These are phyloP conservation scores for Trachurus trachurus DNA, from an alignment of 2,797 vertebrate species.

Conservation along the genomic window DNA sequence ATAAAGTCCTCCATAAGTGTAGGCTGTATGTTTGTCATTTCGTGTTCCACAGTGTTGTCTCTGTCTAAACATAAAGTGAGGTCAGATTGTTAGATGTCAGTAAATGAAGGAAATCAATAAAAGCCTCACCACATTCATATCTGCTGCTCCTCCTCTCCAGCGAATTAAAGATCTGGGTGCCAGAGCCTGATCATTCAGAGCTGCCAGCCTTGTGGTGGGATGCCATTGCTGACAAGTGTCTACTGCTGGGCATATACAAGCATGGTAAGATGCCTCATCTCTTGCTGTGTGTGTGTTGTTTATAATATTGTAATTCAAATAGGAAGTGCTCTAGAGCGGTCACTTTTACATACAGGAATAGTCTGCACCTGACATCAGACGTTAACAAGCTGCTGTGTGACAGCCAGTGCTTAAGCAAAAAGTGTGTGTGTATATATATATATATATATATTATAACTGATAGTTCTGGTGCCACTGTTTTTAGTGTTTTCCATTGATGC, in stretches of 20 bases:
- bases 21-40: not conserved
- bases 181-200: slow-evolving; percentile 96
- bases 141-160: slow-evolving; percentile 74
- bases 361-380: not conserved
- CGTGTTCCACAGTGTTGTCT: not conserved
- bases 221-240: slow-evolving; percentile 93
- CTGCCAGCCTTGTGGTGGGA: slow-evolving; percentile 98
- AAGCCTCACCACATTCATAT: slow-evolving; percentile 1
- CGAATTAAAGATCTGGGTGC: slow-evolving; percentile 97
- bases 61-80: not conserved
- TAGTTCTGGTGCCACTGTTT: slow-evolving; percentile 11
- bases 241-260: slow-evolving; percentile 96
- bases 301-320: not conserved
- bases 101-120: not conserved
- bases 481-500: not conserved
- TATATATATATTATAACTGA: not conserved
- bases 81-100: not conserved
- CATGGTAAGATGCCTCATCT: slow-evolving; percentile 88
- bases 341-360: not conserved
- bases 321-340: not conserved
- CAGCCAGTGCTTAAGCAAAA: not conserved
- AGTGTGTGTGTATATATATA: no score
- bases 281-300: not conserved
- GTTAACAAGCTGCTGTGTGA: not conserved
- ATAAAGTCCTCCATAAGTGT: not conserved